phyloP scores from a whole-genome alignment of 37 sponge, comb jelly and placozoan genomes.

The Tethya wilhelma region DNA sequence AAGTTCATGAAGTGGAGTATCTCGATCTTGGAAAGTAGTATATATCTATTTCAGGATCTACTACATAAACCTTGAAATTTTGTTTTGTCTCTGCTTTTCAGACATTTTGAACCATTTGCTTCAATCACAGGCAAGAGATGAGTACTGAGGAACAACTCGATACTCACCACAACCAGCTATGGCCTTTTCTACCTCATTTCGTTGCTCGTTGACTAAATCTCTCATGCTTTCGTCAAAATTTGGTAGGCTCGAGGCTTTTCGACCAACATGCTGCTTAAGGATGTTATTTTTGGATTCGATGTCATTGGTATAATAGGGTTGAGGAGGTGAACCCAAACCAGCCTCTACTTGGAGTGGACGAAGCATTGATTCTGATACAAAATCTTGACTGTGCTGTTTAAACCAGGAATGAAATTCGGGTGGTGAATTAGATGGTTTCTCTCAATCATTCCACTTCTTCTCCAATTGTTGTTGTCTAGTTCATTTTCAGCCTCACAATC shows the following conservation, averaged over 20 bases:
- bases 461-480: slow-evolving; percentile 10
- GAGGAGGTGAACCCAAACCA: slow-evolving; percentile 31
- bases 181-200: slow-evolving; percentile 15
- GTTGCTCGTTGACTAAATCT: slow-evolving; percentile 6
- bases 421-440: neutral
- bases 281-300: slow-evolving; percentile 40
- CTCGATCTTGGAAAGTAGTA: neutral
- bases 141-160: neutral
- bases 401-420: slow-evolving; percentile 41
- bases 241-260: slow-evolving; percentile 1
- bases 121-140: neutral
- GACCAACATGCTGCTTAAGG: slow-evolving; percentile 14
- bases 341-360: neutral
- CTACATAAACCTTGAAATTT: slow-evolving; percentile 23
- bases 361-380: slow-evolving; percentile 11
- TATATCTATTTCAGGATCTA: neutral
- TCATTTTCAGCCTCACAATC: slow-evolving; percentile 19
- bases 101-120: slow-evolving; percentile 36
- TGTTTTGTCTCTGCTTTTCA: slow-evolving; percentile 11
- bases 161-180: slow-evolving; percentile 37
- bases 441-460: slow-evolving; percentile 26
- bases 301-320: slow-evolving; percentile 42
- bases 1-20: neutral
- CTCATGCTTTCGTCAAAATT: slow-evolving; percentile 41
- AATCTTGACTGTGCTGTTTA: neutral